Conservation (phyloP, 2,797 vertebrate species). For the Champsocephalus esox region DNA sequence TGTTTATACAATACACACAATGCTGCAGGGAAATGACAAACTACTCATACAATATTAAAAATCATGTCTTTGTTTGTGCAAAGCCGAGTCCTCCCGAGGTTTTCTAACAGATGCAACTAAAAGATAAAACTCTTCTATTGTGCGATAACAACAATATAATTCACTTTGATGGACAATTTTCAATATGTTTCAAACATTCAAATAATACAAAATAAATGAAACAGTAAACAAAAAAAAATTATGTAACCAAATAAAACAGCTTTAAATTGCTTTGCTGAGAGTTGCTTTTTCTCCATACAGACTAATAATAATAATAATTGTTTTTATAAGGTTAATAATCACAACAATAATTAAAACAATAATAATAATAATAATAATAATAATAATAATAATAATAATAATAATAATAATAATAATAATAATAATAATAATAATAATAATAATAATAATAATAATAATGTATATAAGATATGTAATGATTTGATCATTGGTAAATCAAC, state of each 20-base stretch:
- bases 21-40: not conserved
- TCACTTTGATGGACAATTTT: not conserved
- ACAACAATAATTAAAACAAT: too few species aligned
- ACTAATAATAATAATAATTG: too few species aligned
- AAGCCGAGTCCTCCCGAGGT: too few species aligned
- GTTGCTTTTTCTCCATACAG: not conserved
- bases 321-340: too few species aligned
- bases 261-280: not conserved
- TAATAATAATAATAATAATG: not conserved
- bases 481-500: not conserved
- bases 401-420: not conserved
- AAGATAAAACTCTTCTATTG: not conserved
- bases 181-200: not conserved
- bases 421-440: too few species aligned
- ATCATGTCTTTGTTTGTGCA: not conserved
- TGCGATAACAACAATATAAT: not conserved
- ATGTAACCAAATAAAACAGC: too few species aligned
- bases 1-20: not conserved
- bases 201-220: too few species aligned
- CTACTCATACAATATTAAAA: not conserved
- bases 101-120: not conserved
- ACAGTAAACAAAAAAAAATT: too few species aligned
- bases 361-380: not conserved
- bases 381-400: not conserved
- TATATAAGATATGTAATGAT: not conserved